These are phyloP conservation scores for Drosophila picticornis DNA, from an alignment of 2,888 invertebrate species.

Conservation along the genomic window DNA sequence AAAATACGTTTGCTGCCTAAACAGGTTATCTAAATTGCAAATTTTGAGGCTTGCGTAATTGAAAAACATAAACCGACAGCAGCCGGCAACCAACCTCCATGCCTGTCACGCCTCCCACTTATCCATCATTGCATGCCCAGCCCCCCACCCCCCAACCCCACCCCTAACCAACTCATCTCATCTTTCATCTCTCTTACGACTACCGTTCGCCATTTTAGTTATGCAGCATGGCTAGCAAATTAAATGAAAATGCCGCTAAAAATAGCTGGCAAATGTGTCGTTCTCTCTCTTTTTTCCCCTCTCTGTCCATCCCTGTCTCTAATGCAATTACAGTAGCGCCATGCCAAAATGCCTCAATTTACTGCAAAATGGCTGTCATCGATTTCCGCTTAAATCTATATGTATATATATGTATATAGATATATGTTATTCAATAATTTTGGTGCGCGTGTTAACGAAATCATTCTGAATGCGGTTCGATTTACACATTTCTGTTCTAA, in stretches of 20 bases:
- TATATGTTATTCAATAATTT: conserved; percentile 56
- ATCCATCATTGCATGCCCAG: conserved; percentile 4
- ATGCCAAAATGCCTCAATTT: conserved; percentile 73
- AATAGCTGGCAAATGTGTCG: conserved; percentile 63
- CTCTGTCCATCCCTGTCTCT: conserved; percentile 1
- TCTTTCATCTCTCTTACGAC: conserved; percentile 41
- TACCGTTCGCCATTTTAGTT: conserved; percentile 66
- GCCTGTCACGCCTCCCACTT: not conserved
- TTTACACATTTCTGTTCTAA: conserved; percentile 56
- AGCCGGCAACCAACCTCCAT: not conserved
- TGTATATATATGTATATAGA: conserved; percentile 14
- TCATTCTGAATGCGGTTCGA: conserved; percentile 62
- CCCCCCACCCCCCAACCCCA: conserved; percentile 1
- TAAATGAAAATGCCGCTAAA: conserved; percentile 75
- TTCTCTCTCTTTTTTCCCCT: not conserved
- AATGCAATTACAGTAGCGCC: conserved; percentile 71
- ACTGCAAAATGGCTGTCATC: conserved; percentile 76
- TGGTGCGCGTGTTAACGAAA: conserved; percentile 53
- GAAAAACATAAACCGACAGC: conserved; percentile 54
- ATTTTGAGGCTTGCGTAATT: conserved; percentile 71
- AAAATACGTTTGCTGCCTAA: conserved; percentile 23
- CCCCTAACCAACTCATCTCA: conserved; percentile 2
- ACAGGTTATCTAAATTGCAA: conserved; percentile 75
- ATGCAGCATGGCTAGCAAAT: conserved; percentile 74
- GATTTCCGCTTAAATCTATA: conserved; percentile 67